Percentiles rank a stretch among this genome's conserved stretches.
Evolutionary conservation across 2,888 invertebrate species (phyloP).

Genomic region (Axea sp.): DNA sequence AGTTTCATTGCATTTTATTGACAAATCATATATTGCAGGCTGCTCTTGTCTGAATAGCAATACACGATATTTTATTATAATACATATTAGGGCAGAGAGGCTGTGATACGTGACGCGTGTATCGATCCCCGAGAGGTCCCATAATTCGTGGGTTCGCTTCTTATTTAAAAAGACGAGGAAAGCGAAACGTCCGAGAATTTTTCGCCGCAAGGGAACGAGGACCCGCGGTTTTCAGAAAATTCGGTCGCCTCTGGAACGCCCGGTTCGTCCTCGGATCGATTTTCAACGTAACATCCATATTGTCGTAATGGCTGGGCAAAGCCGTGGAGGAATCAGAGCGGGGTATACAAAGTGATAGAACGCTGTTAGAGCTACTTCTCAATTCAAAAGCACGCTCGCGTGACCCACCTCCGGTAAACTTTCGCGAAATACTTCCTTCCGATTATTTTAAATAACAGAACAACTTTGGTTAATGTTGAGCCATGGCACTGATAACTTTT

Average conservation of each 20-base stretch:
- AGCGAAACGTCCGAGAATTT: too few relatives aligned
- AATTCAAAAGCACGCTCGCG: conserved; percentile 63
- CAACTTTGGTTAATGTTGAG: conserved; percentile 46
- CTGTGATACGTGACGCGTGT: conserved; percentile 42
- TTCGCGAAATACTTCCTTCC: conserved; percentile 68
- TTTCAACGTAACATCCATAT: conserved; percentile 34
- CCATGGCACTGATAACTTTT: too few relatives aligned
- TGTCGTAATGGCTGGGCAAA: conserved; percentile 34
- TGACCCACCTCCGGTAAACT: conserved; percentile 66
- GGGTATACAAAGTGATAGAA: conserved; percentile 42
- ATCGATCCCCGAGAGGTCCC: conserved; percentile 21
- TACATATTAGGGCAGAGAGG: conserved; percentile 38
- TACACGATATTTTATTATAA: conserved; percentile 49
- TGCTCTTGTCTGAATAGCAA: conserved; percentile 31
- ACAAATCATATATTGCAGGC: conserved; percentile 42
- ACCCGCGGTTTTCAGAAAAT: too few relatives aligned
- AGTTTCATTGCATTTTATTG: conserved; percentile 33
- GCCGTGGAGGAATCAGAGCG: conserved; percentile 5
- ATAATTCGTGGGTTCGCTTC: too few relatives aligned
- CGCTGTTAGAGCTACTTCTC: conserved; percentile 50
- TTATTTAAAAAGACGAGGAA: too few relatives aligned
- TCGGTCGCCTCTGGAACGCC: too few relatives aligned
- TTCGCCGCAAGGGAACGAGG: too few relatives aligned
- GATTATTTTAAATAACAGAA: conserved; percentile 63
- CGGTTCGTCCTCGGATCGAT: conserved; percentile 2